A percentile compares a stretch with the other conserved stretches of the same genome.
These are phyloP conservation scores for Drosophila cognata DNA, from an alignment of 2,888 invertebrate species.

Conservation along the genomic window DNA sequence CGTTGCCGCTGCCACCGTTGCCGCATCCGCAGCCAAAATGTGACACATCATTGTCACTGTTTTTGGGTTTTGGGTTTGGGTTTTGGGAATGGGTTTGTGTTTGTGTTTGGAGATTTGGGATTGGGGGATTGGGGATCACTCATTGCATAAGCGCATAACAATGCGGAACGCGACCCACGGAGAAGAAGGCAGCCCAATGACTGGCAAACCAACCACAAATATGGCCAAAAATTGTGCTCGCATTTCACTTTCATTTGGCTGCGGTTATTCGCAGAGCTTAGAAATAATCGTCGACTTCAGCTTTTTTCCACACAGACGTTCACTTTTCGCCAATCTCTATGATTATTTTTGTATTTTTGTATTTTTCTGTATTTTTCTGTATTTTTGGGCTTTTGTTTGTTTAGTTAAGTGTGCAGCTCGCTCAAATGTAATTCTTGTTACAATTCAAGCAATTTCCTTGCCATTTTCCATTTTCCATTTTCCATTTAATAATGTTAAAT, in stretches of 20 bases:
- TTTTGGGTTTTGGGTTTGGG: background rate
- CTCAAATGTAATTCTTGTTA: constrained; percentile 16
- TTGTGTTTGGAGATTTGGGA: constrained; percentile 5
- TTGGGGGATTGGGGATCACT: constrained; percentile 29
- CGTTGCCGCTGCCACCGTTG: background rate
- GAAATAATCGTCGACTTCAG: constrained; percentile 36
- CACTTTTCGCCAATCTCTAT: constrained; percentile 42
- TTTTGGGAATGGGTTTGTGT: background rate
- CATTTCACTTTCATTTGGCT: constrained; percentile 55
- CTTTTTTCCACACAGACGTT: constrained; percentile 32
- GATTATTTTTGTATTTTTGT: background rate
- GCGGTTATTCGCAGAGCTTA: constrained; percentile 29
- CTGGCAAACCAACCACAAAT: constrained; percentile 47
- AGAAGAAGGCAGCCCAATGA: constrained; percentile 47
- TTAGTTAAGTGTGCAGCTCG: background rate
- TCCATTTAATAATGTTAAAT: constrained; percentile 5
- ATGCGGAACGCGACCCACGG: constrained; percentile 45
- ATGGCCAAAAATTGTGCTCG: constrained; percentile 47
- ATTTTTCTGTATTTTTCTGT: background rate
- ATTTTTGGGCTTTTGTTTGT: constrained; percentile 13
- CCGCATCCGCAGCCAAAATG: constrained; percentile 44
- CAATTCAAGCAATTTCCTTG: constrained; percentile 9
- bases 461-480: constrained; percentile 1
- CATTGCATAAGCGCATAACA: constrained; percentile 50
- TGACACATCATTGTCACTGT: constrained; percentile 63